Conservation (phyloP, 2,113 vertebrate species). For the Macaca mulatta region DNA sequence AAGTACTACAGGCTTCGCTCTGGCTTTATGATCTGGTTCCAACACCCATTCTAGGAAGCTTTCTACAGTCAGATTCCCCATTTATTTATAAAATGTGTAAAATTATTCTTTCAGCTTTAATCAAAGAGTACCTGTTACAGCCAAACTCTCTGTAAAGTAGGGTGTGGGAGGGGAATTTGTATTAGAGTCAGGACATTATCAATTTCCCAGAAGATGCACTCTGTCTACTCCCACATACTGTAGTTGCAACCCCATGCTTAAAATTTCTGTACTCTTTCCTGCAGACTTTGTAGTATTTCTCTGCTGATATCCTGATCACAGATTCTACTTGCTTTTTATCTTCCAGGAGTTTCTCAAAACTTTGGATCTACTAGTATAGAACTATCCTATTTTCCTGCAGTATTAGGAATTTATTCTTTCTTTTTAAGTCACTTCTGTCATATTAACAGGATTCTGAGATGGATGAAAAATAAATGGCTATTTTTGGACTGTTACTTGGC, state of each 20-base stretch:
- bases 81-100: slow-evolving; percentile 10
- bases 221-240: not conserved
- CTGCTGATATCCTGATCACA: not conserved
- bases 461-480: slow-evolving; percentile 3
- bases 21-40: not conserved
- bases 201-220: not conserved
- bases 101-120: not conserved
- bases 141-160: not conserved
- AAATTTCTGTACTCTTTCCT: not conserved
- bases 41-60: not conserved
- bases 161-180: not conserved
- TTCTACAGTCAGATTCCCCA: not conserved
- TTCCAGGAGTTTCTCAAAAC: slow-evolving; percentile 20
- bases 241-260: not conserved
- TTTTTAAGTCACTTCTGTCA: slow-evolving; percentile 19
- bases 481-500: not conserved
- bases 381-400: not conserved
- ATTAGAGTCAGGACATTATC: not conserved
- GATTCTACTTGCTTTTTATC: not conserved
- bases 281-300: not conserved
- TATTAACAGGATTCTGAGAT: not conserved
- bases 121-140: not conserved
- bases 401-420: not conserved
- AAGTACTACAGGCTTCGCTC: not conserved
- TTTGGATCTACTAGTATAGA: not conserved